Evolutionary conservation across 2,797 vertebrate genomes (phyloP), one percentile per base, ranked within the genome.

Genomic region (Oreonectes daqikongensis): DNA sequence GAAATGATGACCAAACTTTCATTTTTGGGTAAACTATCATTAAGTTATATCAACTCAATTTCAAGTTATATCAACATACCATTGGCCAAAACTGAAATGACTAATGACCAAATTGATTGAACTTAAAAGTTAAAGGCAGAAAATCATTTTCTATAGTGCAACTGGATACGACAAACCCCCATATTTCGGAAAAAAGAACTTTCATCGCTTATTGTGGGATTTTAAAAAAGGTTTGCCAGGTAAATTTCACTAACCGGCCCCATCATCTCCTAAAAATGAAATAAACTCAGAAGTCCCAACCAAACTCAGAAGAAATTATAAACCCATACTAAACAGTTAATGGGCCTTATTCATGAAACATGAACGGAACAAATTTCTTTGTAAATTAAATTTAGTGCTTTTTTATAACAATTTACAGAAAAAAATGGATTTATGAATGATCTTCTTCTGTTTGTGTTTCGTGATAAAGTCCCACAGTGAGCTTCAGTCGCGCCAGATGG

Each of bases 181-280:
- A n/a, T 2, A 35, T 35, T 35, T 35, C 35, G 8, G 8, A 35
- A 9, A n/a, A 9, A 53, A 53, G 9, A 59, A 5, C 15, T 17
- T 30, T 7, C 35, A 35, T 35, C 35, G 10, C 35, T 10, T 35
- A 9, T 35, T n/a, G n/a, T n/a, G n/a, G n/a, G 35, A 1, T 10
- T 35, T 35, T 35, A 10, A 35, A 35, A 35, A 35, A 35, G 35
- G 35, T 10, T 35, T 42, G 12, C 38, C 2, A 15, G 10, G 40
- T 14, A 42, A 14, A 14, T 42, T 42, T 10, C 35, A 10, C 9
- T 59, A 82, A 79, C 82, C 80, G 84, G 84, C 80, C 52, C 44
- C 59, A 71, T 81, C 83, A 72, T 79, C 79, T 80, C 83, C 30
- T 64, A 35, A 64, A 86, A 79, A 79, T 76, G 63, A n/a, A 63